Evolutionary conservation across 1,140 invertebrate genomes (phyloP), one percentile per base, ranked within the genome.

Genomic region (Scylla paramamosain): DNA sequence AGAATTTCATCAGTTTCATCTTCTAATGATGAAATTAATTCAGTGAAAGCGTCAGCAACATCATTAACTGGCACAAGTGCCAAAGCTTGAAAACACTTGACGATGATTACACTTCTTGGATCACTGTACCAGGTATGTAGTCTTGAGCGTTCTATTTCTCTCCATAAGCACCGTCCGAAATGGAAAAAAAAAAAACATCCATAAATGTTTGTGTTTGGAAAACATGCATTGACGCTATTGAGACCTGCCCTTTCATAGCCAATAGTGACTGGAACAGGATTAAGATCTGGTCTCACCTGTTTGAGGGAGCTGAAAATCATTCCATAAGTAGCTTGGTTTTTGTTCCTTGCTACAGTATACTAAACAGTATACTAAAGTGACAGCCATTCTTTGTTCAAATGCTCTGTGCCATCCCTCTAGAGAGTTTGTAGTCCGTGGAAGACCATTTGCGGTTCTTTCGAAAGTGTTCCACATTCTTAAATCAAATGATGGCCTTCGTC

Each of bases 81-180:
- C 84, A 84, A 32, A 93, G 77, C 92, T 91, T 91, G 90, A 91
- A 91, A 10, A 67, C 48, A 92, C 48, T 92, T 92, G 91, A 67
- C 91, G 29, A 20, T 92, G 4, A 92, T 20, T 92, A n/a, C 91
- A 67, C 29, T 92, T 92, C 46, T 92, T 92, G 48, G 28, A 32
- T 92, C 48, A 93, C 83, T 86, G 83, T 93, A 86, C 92, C 67
- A 86, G 32, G 77, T 93, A n/a, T 93, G 77, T 84, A 84, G 92
- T 93, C 67, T n/a, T 32, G 48, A 93, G 0, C 92, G 12, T 25
- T 84, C n/a, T 93, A 96, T 97, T 77, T 93, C 7, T 86, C 31
- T 93, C 77, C 92, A 93, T 67, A 83, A 93, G 25, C 92, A 46
- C 46, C 32, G 67, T 82, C 92, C 83, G 25, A 93, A 93, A 93